A percentile compares a stretch with the other conserved stretches of the same genome.
These are phyloP conservation scores for Orientallactaga bullata DNA, from an alignment of 2,113 vertebrate species.

Conservation along the genomic window DNA sequence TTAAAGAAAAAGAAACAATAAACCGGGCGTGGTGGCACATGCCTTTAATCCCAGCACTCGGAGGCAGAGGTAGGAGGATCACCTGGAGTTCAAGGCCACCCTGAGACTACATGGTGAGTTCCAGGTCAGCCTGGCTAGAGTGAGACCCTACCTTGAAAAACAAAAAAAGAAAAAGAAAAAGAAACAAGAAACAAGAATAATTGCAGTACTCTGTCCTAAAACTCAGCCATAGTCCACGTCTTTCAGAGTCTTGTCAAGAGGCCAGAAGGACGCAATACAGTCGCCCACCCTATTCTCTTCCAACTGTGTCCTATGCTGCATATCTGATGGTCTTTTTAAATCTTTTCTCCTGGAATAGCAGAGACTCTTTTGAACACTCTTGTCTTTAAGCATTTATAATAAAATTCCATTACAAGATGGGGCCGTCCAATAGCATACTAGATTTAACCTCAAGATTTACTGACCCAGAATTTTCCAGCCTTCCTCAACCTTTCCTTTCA, in stretches of 20 bases:
- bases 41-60: too few relatives aligned
- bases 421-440: not conserved
- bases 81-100: too few relatives aligned
- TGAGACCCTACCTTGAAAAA: too few relatives aligned
- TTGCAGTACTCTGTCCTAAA: not conserved
- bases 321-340: conserved; percentile 21
- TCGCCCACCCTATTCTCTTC: not conserved
- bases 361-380: not conserved
- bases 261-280: not conserved
- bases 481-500: not conserved
- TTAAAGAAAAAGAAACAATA: not conserved
- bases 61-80: too few relatives aligned
- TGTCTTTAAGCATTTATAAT: not conserved
- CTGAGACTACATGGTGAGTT: too few relatives aligned
- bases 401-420: not conserved
- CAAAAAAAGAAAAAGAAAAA: too few relatives aligned
- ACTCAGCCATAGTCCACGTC: not conserved
- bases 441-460: conserved; percentile 20
- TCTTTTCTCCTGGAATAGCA: not conserved
- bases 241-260: not conserved
- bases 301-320: not conserved
- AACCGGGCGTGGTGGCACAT: too few relatives aligned
- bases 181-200: too few relatives aligned
- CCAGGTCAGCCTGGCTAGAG: too few relatives aligned
- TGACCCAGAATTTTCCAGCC: not conserved